Percentiles rank a stretch among this genome's conserved stretches.
These are phyloP conservation scores for Plecotus auritus DNA, from an alignment of 2,113 vertebrate species.

Conservation along the genomic window DNA sequence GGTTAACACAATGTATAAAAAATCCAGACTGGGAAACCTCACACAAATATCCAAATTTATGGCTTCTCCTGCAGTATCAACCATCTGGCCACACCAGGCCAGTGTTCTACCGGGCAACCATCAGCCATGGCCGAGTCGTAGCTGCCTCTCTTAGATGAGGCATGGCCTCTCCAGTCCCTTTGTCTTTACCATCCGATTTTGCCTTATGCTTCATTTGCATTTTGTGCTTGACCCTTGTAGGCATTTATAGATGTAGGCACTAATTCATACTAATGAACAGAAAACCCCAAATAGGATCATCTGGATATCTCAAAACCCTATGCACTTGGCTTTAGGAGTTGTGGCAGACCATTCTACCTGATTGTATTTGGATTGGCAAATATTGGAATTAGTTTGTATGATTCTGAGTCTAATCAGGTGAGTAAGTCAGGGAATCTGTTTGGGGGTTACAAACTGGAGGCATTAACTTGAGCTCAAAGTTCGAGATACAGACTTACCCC, in stretches of 20 bases:
- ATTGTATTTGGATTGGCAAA: constrained; percentile 24
- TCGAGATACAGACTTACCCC: not conserved
- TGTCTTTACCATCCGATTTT: not conserved
- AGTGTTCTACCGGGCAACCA: not conserved
- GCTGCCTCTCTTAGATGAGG: not conserved
- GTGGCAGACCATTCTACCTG: not conserved
- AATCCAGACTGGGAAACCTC: not conserved
- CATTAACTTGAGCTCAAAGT: not conserved
- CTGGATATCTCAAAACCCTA: constrained; percentile 2
- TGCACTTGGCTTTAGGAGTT: constrained; percentile 21
- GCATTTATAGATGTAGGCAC: not conserved
- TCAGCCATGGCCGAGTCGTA: not conserved
- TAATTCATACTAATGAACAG: not conserved
- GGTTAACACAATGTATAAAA: not conserved
- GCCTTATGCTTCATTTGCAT: not conserved
- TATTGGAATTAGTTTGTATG: not conserved
- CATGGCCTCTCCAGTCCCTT: not conserved
- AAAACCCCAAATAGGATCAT: not conserved
- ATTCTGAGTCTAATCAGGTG: not conserved
- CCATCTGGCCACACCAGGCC: not conserved
- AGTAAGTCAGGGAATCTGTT: constrained; percentile 15
- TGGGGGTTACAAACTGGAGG: not conserved
- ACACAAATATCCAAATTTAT: not conserved
- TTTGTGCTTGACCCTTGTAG: not conserved
- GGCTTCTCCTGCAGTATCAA: not conserved